Evolutionary conservation across 92 coral and sea anemone genomes (phyloP).

Genomic region (Bergia sp.): DNA sequence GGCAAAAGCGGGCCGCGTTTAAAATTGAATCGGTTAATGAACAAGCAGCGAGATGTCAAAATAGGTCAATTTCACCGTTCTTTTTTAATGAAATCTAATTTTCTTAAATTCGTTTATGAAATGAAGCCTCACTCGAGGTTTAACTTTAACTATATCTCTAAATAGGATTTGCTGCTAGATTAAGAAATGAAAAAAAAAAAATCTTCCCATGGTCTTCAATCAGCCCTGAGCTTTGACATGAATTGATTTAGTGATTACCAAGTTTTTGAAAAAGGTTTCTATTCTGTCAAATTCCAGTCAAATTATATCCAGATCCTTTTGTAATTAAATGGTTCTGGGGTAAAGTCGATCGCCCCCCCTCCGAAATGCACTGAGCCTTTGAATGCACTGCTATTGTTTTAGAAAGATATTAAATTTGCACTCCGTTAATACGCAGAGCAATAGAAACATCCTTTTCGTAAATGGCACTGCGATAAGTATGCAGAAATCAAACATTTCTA

Average conservation of each 20-base stretch:
- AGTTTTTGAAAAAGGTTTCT: not conserved
- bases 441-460: conserved; percentile 4
- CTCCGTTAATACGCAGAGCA: not conserved
- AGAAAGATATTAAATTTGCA: conserved; percentile 2
- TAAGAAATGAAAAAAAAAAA: not conserved
- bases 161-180: conserved; percentile 20
- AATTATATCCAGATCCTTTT: conserved; percentile 42
- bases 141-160: not conserved
- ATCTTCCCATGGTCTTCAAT: not conserved
- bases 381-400: conserved; percentile 29
- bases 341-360: conserved; percentile 34
- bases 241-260: conserved; percentile 5
- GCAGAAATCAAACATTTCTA: conserved; percentile 40
- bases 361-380: conserved; percentile 4
- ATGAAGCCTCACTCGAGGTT: not conserved
- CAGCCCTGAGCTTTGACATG: conserved; percentile 6
- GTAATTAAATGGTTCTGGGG: conserved; percentile 38
- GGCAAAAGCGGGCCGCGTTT: not conserved
- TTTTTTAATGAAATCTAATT: conserved; percentile 17
- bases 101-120: not conserved
- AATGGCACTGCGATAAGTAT: conserved; percentile 11
- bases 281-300: conserved; percentile 45
- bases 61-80: conserved; percentile 11
- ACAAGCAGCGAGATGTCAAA: conserved; percentile 28
- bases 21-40: conserved; percentile 10